These are phyloP conservation scores for Melanchra persicariae DNA, from an alignment of 2,888 invertebrate genomes.

Conservation along the genomic window DNA sequence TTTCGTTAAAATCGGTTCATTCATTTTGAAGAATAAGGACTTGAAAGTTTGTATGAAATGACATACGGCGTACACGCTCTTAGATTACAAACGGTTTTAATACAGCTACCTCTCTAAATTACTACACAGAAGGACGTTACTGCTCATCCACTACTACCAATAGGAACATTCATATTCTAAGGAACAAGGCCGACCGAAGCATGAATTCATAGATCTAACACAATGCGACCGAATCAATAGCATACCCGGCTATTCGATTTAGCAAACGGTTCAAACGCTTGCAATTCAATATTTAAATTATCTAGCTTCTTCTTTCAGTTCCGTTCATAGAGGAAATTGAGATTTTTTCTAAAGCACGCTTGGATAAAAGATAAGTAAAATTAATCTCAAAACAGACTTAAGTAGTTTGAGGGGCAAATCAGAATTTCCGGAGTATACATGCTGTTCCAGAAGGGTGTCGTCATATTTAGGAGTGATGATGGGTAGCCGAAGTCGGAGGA, in stretches of 20 bases:
- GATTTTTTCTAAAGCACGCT: neutral
- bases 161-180: neutral
- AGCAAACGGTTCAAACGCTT: conserved; percentile 2
- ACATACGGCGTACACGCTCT: no score
- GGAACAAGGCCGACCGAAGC: neutral
- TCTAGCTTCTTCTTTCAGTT: neutral
- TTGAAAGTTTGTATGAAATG: no score
- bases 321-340: neutral
- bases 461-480: no score
- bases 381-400: neutral
- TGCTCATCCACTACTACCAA: neutral
- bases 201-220: conserved; percentile 34
- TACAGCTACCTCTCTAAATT: neutral
- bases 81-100: neutral
- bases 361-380: neutral
- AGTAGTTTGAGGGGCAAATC: no score
- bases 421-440: no score
- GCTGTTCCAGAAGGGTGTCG: no score
- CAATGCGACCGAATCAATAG: conserved; percentile 34
- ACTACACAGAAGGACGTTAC: neutral
- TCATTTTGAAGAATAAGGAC: no score
- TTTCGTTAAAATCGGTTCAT: no score
- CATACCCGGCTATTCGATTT: conserved; percentile 6
- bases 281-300: conserved; percentile 22
- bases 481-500: no score